Base-by-base conservation (phyloP, 2,113 vertebrate species). In the Proteles cristata region DNA sequence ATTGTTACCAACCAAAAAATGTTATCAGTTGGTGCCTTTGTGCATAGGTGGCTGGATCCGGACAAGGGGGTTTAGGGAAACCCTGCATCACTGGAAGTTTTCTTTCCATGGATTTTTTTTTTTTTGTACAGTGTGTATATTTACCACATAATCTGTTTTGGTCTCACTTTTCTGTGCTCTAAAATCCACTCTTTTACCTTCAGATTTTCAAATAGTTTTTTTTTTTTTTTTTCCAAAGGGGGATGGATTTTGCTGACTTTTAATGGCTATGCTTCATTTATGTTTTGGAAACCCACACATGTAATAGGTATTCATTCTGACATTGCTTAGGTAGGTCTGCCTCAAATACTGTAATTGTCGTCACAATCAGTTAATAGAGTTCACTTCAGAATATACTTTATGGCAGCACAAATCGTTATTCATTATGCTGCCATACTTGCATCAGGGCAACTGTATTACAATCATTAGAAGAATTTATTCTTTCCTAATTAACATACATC, bases 291-390 rank as follows among this genome's bases (percentile, higher is more conserved):
- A 92, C 53, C 5, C 50, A 39, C 16, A 50, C 19, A 83, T 1
- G 55, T 77, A 92, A 35, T 71, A 81, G 19, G 10, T 79, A 74
- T 84, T 80, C 79, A 53, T 95, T 92, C 35, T 82, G 35, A 53
- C 23, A 93, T 58, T 92, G 28, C 14, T 92, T 93, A 93, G 26
- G 86, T 82, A 81, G 77, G 28, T 82, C 43, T 82, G 45, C 39
- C 92, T 79, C 61, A 95, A 65, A 80, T 95, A 85, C 5, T 61
- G 31, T 76, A 61, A 88, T 89, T 92, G 45, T 93, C 21, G 26
- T 97, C 66, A 85, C 87, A 94, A 31, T 85, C 76, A 90, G 39
- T 48, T 91, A 88, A 79, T 68, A 92, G 65, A 93, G 35, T 88
- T 43, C 33, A 91, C 50, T 77, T 84, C 55, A 35, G 35, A 93